phyloP scores from a whole-genome alignment of 2,797 vertebrate species.

The Menidia menidia region DNA sequence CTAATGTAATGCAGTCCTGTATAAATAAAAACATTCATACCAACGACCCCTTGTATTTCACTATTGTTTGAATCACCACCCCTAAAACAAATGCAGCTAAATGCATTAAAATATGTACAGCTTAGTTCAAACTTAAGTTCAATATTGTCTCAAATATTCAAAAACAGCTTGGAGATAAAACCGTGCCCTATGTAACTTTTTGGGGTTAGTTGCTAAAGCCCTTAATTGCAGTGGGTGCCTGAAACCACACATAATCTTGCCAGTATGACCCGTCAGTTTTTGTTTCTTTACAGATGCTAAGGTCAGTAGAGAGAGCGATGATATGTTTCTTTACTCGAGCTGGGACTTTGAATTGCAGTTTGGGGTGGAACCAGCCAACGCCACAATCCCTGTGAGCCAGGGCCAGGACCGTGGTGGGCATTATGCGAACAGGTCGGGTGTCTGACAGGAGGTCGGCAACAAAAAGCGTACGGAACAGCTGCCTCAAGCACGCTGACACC shows the following conservation, averaged over 20 bases:
- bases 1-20: conserved; percentile 16
- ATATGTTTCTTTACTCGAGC: conserved; percentile 85
- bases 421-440: conserved; percentile 83
- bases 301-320: conserved; percentile 85
- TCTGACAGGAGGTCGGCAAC: conserved; percentile 92
- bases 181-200: not conserved
- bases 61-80: conserved; percentile 10
- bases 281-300: conserved; percentile 20
- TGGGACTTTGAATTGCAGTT: conserved; percentile 91
- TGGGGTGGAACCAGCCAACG: conserved; percentile 92
- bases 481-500: conserved; percentile 87
- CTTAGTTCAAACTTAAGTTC: conserved; percentile 19
- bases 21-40: conserved; percentile 29
- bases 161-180: not conserved
- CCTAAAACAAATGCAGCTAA: conserved; percentile 22
- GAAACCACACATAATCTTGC: conserved; percentile 95
- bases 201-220: conserved; percentile 81
- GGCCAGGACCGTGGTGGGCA: conserved; percentile 86
- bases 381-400: conserved; percentile 92
- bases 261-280: conserved; percentile 56
- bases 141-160: conserved; percentile 20
- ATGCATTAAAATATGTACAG: conserved; percentile 51
- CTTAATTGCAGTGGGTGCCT: conserved; percentile 90
- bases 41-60: no score
- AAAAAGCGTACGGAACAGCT: conserved; percentile 92